A percentile compares a stretch with the other conserved stretches of the same genome.
Conservation (phyloP, 2,888 invertebrate species). For the Omphaloscelis lunosa region DNA sequence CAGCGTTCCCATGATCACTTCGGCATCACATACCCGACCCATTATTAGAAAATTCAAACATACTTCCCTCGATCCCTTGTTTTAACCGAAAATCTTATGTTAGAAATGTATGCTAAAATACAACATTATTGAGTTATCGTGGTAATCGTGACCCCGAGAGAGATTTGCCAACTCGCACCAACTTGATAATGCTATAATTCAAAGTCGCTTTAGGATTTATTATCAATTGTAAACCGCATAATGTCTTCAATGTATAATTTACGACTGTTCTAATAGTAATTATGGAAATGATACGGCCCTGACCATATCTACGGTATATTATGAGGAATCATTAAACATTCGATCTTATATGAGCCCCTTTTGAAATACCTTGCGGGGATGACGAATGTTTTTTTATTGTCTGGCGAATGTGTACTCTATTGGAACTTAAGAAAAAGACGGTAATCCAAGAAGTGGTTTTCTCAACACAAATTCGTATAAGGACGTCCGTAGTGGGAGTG, state of each 20-base stretch:
- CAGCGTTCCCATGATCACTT: conserved; percentile 39
- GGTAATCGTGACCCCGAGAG: conserved; percentile 32
- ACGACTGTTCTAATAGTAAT: conserved; percentile 48
- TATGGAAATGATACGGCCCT: conserved; percentile 30
- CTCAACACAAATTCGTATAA: conserved; percentile 72
- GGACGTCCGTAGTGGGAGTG: conserved; percentile 75
- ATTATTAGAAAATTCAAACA: conserved; percentile 61
- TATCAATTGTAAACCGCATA: conserved; percentile 60
- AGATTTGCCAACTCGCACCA: conserved; percentile 46
- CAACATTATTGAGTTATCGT: conserved; percentile 38
- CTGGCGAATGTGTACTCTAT: conserved; percentile 45
- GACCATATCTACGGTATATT: conserved; percentile 12
- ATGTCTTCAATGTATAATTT: conserved; percentile 54
- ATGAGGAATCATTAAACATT: conserved; percentile 36
- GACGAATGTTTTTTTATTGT: conserved; percentile 47
- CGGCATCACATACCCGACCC: conserved; percentile 39
- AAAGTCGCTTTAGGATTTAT: conserved; percentile 58
- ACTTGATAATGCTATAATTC: conserved; percentile 52
- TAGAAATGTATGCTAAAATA: conserved; percentile 28
- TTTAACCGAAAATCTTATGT: conserved; percentile 26
- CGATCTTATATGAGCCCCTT: conserved; percentile 22
- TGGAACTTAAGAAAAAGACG: conserved; percentile 49
- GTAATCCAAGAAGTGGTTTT: conserved; percentile 73
- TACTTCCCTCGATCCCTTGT: conserved; percentile 51
- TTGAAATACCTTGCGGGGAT: conserved; percentile 27